phyloP scores from a whole-genome alignment of 2,888 invertebrate species.

The Pemphredon lugubris region DNA sequence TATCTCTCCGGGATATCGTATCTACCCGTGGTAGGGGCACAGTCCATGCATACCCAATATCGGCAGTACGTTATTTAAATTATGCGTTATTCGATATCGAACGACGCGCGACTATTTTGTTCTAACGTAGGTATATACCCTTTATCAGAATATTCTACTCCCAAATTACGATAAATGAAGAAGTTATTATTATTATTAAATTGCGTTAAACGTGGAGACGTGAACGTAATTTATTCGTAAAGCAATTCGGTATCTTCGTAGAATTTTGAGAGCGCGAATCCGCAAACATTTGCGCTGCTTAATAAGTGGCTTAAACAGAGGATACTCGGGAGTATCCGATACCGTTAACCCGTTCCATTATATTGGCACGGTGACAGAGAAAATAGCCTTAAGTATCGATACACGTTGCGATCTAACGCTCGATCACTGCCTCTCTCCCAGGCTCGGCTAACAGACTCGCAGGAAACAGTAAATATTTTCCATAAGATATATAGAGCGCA shows the following conservation, averaged over 20 bases:
- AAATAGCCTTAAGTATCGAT: slow-evolving; percentile 3
- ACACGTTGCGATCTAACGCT: slow-evolving; percentile 17
- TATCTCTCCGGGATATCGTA: background rate
- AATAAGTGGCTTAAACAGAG: too few species aligned
- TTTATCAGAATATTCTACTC: background rate
- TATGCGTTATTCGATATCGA: background rate
- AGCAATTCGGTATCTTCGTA: too few species aligned
- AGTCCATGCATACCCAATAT: background rate
- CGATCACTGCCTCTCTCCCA: slow-evolving; percentile 23
- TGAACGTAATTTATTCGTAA: too few species aligned
- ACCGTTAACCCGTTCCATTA: too few species aligned
- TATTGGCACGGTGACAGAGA: too few species aligned
- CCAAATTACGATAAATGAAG: background rate
- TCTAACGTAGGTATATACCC: too few species aligned
- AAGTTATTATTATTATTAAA: background rate
- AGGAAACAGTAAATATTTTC: slow-evolving; percentile 72
- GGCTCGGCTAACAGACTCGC: slow-evolving; percentile 46
- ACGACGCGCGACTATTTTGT: too few species aligned
- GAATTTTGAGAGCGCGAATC: too few species aligned
- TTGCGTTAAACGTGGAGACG: too few species aligned
- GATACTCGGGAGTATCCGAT: too few species aligned
- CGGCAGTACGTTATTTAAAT: background rate
- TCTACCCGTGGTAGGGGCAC: too few species aligned
- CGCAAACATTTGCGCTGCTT: too few species aligned
- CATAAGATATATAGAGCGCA: slow-evolving; percentile 58